Evolutionary conservation across 1,140 invertebrate genomes (phyloP).

Genomic region (Colletes gigas): DNA sequence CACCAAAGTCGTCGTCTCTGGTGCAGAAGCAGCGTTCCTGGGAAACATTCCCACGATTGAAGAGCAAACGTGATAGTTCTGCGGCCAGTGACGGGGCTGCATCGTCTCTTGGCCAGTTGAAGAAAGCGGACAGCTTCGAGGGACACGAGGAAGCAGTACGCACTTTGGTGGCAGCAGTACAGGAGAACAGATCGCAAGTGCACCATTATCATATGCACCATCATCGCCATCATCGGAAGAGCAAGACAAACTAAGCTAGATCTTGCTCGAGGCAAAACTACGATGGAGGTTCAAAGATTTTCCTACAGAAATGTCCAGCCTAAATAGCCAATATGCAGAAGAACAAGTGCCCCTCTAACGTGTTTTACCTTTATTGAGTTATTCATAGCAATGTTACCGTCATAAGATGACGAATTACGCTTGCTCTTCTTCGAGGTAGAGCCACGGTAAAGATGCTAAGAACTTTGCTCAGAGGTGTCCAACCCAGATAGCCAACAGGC

Average conservation of each 20-base stretch:
- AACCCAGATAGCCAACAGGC: background rate
- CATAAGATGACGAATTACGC: too few species aligned
- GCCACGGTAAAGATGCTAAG: background rate
- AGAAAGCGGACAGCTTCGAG: slow-evolving; percentile 86
- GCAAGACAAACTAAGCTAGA: slow-evolving; percentile 76
- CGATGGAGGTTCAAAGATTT: slow-evolving; percentile 5
- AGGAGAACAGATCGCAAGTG: slow-evolving; percentile 83
- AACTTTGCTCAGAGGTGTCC: background rate
- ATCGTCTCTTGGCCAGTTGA: slow-evolving; percentile 76
- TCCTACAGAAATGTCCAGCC: slow-evolving; percentile 7
- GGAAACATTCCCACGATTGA: slow-evolving; percentile 85
- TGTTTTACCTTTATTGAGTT: background rate
- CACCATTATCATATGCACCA: slow-evolving; percentile 76
- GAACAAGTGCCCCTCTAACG: background rate
- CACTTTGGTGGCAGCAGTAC: slow-evolving; percentile 86
- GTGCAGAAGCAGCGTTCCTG: slow-evolving; percentile 85
- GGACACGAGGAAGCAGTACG: slow-evolving; percentile 88
- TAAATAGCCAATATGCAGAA: background rate
- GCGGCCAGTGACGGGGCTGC: slow-evolving; percentile 49
- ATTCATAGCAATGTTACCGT: background rate
- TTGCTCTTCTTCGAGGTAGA: too few species aligned
- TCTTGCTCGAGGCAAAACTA: background rate
- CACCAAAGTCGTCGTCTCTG: slow-evolving; percentile 77
- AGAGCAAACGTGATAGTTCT: slow-evolving; percentile 72
- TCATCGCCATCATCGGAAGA: slow-evolving; percentile 78